These are phyloP conservation scores for Drosophila kanekoi DNA, from an alignment of 2,888 invertebrate genomes.

Conservation along the genomic window DNA sequence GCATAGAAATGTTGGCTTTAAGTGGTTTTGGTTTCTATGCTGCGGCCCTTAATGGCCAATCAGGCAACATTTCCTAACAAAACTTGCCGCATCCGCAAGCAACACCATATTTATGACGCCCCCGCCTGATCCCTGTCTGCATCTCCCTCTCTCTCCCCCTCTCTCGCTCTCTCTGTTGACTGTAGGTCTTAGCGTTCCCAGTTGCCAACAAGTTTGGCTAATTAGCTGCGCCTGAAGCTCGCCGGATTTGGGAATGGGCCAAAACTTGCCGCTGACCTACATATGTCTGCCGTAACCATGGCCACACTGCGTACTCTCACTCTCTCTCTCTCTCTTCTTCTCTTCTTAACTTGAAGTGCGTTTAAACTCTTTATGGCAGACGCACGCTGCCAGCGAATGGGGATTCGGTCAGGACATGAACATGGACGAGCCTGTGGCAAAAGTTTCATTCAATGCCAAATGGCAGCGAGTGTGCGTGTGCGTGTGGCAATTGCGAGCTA, in stretches of 20 bases:
- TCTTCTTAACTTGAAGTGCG: slow-evolving; percentile 49
- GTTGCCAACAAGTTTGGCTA: slow-evolving; percentile 63
- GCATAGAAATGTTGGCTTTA: slow-evolving; percentile 40
- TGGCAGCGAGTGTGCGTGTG: slow-evolving; percentile 7
- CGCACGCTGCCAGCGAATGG: too few species aligned
- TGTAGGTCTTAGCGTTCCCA: slow-evolving; percentile 10
- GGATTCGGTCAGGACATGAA: neutral
- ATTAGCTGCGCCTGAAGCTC: slow-evolving; percentile 66
- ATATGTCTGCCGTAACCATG: slow-evolving; percentile 19
- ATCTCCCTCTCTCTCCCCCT: neutral
- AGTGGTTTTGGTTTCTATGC: slow-evolving; percentile 49
- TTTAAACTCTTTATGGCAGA: slow-evolving; percentile 61
- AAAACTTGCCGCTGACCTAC: slow-evolving; percentile 52
- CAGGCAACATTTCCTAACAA: slow-evolving; percentile 56
- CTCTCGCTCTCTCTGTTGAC: neutral
- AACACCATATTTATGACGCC: slow-evolving; percentile 53
- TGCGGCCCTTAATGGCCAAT: slow-evolving; percentile 50
- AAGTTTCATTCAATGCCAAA: slow-evolving; percentile 59
- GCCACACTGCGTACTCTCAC: neutral
- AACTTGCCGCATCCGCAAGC: slow-evolving; percentile 54
- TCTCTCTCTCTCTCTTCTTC: neutral
- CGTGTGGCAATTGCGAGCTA: slow-evolving; percentile 4
- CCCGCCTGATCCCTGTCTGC: neutral
- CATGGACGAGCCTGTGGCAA: slow-evolving; percentile 19
- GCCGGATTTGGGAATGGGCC: slow-evolving; percentile 38